phyloP scores from a whole-genome alignment of 2,113 vertebrate species.

The Pluvianellus socialis region DNA sequence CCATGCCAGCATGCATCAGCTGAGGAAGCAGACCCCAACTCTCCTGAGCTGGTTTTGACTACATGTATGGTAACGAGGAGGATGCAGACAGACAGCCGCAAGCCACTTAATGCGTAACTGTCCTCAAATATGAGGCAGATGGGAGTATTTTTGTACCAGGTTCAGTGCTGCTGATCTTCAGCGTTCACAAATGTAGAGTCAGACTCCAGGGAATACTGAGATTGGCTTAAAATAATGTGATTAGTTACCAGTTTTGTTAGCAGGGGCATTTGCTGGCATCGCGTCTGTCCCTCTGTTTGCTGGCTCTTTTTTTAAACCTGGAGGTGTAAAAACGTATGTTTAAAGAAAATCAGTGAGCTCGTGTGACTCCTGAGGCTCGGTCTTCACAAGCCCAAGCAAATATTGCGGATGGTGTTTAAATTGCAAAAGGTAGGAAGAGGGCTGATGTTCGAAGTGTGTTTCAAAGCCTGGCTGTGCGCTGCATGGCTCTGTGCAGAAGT shows the following conservation, averaged over 20 bases:
- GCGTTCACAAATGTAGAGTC: neutral
- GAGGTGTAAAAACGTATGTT: neutral
- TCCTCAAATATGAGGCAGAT: neutral
- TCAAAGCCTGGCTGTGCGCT: rapidly evolving
- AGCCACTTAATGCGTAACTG: neutral
- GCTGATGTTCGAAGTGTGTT: neutral
- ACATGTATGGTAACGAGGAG: rapidly evolving
- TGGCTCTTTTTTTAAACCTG: neutral
- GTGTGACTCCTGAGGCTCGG: neutral
- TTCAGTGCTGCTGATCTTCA: neutral
- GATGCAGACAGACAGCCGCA: neutral
- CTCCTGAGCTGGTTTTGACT: neutral
- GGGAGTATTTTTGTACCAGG: neutral
- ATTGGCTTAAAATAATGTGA: neutral
- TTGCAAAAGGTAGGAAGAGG: neutral
- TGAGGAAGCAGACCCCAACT: neutral
- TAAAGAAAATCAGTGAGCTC: neutral
- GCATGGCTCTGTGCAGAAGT: rapidly evolving
- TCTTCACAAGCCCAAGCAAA: neutral
- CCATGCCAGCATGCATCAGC: neutral
- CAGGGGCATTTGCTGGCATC: neutral
- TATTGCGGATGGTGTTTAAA: neutral
- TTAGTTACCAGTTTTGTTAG: neutral
- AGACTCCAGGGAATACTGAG: neutral
- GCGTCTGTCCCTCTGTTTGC: neutral